Base-by-base conservation (phyloP, 2,113 vertebrate genomes). In the Hucho hucho region DNA sequence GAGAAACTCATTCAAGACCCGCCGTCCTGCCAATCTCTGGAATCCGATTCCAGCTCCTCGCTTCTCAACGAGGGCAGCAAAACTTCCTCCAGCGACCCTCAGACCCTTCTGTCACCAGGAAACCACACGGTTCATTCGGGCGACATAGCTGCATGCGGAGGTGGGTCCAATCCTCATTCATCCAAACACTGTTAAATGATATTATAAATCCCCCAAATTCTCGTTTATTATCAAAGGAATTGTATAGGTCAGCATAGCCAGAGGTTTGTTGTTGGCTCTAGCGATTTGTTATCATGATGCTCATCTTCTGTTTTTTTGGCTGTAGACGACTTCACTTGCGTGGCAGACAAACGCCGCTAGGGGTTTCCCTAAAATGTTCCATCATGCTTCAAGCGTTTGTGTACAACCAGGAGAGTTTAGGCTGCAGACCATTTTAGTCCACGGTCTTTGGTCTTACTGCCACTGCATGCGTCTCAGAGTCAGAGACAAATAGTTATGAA, bases 1-100 rank as follows among this genome's bases (percentile, higher is more conserved):
- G 94, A 96, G 69, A 92, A 93, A 18, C 90, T 93, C 56, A 92
- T 94, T 73, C 96, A 96, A 91, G 96, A 97, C 77, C 97, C 96
- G 69, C 94, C 95, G n/a, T 96, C 95, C 69, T 99, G 97, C 87
- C 96, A 97, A 85, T 97, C 96, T 11, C 86, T 99, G 89, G 97
- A 98, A 91, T 97, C 97, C 64, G 97, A 98, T 89, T 98, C 97
- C 92, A 94, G 95, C 85, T 97, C 96, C 0, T 97, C 97, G 61
- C 90, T 98, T 85, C 94, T 98, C 88, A 97, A 95, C 86, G 97
- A 98, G 84, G 92, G 94, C 69, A 92, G 93, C 89, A 99, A 98
- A 90, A 92, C 94, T 84, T 81, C 94, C 64, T 78, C 82, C 64
- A 92, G 92, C 84, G 95, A 97, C 87, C 91, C 94, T 37, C 93